Base-by-base conservation (phyloP, 2,888 invertebrate species). In the Oegoconia quadripuncta region DNA sequence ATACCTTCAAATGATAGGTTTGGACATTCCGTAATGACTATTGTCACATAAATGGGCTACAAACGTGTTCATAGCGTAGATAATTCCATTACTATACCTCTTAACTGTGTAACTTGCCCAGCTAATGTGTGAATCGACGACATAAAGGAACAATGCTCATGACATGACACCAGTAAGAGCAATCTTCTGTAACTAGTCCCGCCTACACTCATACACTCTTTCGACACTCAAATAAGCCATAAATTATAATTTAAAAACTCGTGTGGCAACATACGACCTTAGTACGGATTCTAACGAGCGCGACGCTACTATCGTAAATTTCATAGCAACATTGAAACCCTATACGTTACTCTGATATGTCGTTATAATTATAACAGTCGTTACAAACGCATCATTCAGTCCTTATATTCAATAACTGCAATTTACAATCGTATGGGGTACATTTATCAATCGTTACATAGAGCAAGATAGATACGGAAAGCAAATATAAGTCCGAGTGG, bases 171-270 rank as follows among this genome's bases (percentile, higher is more conserved):
- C 39, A 41, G 43, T 46, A 48, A 42, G 41, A 47, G 44, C 48
- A 47, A 47, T 48, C 44, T 43, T 48, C 49, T 38, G 22, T 48
- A 70, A 63, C 71, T 48, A 54, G 74, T 67, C 53, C 69, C 77
- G 65, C 84, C 86, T 70, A 86, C 86, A 62, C 74, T 48, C n/a
- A 72, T 74, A 63, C 52, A 49, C 69, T 72, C 74, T 87, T 84
- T 82, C 86, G 74, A 82, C 84, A 83, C 76, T 69, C 70, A 70
- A 75, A 76, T 74, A 74, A 78, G 69, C 67, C 65, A 76, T 86
- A 83, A 81, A 84, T 83, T 82, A 81, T 79, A 77, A 81, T 79
- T 82, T 78, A 72, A 74, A 80, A 81, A 76, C 66, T 65, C 63
- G 59, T 59, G 52, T 44, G 52, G 67, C 64, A 63, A 65, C 63